Evolutionary conservation across 2,888 invertebrate genomes (phyloP).

Genomic region (Didymodactylos carnosus): DNA sequence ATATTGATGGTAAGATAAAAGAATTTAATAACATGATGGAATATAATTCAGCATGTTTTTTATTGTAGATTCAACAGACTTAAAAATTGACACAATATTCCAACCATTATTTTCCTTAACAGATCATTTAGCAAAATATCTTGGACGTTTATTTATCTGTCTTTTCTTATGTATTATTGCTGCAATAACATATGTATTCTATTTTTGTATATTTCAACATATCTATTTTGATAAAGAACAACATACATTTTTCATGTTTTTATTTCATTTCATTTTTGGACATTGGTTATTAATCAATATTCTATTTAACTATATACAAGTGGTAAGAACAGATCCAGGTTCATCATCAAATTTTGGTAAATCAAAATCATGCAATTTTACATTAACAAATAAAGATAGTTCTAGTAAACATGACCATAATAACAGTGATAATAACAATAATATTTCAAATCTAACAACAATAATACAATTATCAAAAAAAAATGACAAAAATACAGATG

Average conservation of each 20-base stretch:
- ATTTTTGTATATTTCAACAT: background rate
- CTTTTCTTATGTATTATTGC: background rate
- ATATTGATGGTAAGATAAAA: no score
- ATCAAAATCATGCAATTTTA: background rate
- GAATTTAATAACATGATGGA: no score
- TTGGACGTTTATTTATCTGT: constrained; percentile 55
- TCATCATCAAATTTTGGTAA: background rate
- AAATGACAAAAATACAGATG: no score
- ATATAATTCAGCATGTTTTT: no score
- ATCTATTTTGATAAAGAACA: background rate
- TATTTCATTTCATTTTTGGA: background rate
- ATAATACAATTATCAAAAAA: background rate
- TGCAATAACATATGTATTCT: background rate
- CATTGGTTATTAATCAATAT: background rate
- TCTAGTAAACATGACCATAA: background rate
- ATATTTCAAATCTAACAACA: background rate
- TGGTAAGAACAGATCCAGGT: background rate
- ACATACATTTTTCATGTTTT: background rate
- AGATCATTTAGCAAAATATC: constrained; percentile 63
- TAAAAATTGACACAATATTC: background rate
- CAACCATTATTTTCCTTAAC: constrained; percentile 80
- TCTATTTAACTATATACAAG: background rate
- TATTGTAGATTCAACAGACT: background rate
- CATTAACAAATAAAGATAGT: background rate
- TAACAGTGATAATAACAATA: background rate